Percentiles rank a stretch among this genome's conserved stretches.
Conservation (phyloP, 2,888 invertebrate genomes). For the Drosophila lutescens region DNA sequence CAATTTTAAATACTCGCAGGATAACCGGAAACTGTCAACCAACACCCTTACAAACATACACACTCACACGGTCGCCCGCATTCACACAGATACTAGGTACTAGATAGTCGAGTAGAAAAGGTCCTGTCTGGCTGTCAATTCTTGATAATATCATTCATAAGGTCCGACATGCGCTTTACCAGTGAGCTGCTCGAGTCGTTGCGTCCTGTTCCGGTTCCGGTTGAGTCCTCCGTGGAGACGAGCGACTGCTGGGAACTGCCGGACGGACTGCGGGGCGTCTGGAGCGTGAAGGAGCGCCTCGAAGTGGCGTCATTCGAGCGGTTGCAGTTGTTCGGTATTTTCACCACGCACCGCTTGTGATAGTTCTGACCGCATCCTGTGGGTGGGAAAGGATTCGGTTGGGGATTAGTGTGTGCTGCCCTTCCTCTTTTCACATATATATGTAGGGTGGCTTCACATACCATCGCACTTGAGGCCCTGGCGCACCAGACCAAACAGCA, state of each 20-base stretch:
- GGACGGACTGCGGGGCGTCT: conserved; percentile 88
- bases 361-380: conserved; percentile 98
- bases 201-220: conserved; percentile 70
- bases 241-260: conserved; percentile 89
- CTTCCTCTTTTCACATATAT: neutral
- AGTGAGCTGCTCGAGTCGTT: conserved; percentile 86
- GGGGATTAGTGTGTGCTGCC: conserved; percentile 6
- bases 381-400: conserved; percentile 42
- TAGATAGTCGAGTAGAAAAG: conserved; percentile 3
- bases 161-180: conserved; percentile 90
- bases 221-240: conserved; percentile 86
- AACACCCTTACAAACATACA: conserved; percentile 41
- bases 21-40: conserved; percentile 44
- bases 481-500: conserved; percentile 98
- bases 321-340: conserved; percentile 98
- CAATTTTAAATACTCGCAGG: conserved; percentile 71
- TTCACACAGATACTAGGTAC: neutral
- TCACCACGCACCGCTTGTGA: conserved; percentile 98
- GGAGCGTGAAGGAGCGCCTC: conserved; percentile 84
- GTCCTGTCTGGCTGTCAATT: conserved; percentile 61
- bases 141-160: conserved; percentile 86
- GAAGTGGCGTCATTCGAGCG: conserved; percentile 84
- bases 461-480: conserved; percentile 99
- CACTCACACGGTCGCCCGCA: conserved; percentile 4
- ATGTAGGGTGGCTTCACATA: conserved; percentile 81